Conservation (phyloP, 2,797 vertebrate species). For the Nyctibius grandis region DNA sequence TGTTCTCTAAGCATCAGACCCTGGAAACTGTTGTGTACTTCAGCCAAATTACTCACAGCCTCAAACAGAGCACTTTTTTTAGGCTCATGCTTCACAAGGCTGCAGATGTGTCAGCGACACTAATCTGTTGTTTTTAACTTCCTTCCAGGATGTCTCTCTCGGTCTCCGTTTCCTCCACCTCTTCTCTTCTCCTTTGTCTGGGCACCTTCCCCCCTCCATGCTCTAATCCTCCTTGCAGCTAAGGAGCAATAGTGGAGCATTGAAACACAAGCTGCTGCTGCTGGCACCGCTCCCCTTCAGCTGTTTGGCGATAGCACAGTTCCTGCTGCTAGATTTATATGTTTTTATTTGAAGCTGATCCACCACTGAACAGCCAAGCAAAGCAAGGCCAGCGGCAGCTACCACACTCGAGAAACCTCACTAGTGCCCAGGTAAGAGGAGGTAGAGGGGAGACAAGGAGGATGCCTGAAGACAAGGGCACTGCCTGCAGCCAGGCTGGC, state of each 20-base stretch:
- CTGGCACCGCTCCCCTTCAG: slow-evolving; percentile 26
- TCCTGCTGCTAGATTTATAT: background rate
- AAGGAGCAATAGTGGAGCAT: background rate
- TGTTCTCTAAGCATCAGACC: background rate
- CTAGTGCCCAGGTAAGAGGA: background rate
- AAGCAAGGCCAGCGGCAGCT: background rate
- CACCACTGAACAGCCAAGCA: background rate
- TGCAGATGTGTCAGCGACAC: slow-evolving; percentile 14
- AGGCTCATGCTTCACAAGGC: background rate
- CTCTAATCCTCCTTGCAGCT: slow-evolving; percentile 2
- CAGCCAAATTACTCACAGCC: background rate
- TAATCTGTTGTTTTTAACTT: background rate
- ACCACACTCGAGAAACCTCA: background rate
- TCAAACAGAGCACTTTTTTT: slow-evolving; percentile 19
- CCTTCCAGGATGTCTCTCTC: slow-evolving; percentile 44
- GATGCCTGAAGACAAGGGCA: background rate
- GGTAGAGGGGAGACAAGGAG: background rate
- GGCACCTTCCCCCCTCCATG: slow-evolving; percentile 28
- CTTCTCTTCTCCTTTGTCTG: slow-evolving; percentile 15
- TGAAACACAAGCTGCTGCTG: slow-evolving; percentile 21
- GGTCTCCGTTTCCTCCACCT: slow-evolving; percentile 13
- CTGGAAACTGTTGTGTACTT: background rate
- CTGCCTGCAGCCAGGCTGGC: background rate
- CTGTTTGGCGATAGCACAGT: background rate
- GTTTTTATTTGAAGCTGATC: background rate